Percentiles rank a stretch among this genome's conserved stretches.
Conservation (phyloP, 2,113 vertebrate species). For the Clarias gariepinus region DNA sequence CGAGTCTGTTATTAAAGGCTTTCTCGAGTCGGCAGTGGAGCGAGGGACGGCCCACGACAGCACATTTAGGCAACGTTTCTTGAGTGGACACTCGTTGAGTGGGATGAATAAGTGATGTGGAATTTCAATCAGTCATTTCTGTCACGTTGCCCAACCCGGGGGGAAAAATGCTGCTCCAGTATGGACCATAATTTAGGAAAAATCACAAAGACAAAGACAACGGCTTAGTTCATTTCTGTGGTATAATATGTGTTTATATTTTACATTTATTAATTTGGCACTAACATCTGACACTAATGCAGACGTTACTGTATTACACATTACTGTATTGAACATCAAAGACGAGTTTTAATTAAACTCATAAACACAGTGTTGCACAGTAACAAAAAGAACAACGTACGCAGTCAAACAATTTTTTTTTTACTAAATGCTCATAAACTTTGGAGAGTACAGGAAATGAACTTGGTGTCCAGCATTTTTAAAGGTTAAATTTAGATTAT, state of each 20-base stretch:
- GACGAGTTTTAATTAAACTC: not conserved
- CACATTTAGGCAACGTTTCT: conserved; percentile 68
- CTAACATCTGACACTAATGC: not conserved
- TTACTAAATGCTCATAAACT: not conserved
- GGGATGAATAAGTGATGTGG: conserved; percentile 67
- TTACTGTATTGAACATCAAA: not conserved
- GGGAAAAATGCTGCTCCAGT: conserved; percentile 44
- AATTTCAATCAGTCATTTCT: conserved; percentile 72
- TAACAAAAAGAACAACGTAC: not conserved
- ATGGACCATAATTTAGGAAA: conserved; percentile 39
- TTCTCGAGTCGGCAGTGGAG: conserved; percentile 69
- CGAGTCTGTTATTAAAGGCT: conserved; percentile 73
- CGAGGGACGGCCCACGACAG: conserved; percentile 62
- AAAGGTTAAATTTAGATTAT: not conserved
- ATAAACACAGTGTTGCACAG: not conserved
- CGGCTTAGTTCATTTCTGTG: conserved; percentile 8
- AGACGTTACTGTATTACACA: not conserved
- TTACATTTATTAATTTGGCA: conserved; percentile 10
- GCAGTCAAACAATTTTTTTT: too few relatives aligned
- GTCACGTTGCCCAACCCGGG: conserved; percentile 53
- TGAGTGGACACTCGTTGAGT: conserved; percentile 66
- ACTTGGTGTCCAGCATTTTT: not conserved
- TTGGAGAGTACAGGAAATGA: not conserved
- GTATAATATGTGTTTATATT: not conserved
- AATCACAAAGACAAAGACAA: conserved; percentile 34